Base-by-base conservation (phyloP, 2,888 invertebrate species). In the Quadriops clusia region DNA sequence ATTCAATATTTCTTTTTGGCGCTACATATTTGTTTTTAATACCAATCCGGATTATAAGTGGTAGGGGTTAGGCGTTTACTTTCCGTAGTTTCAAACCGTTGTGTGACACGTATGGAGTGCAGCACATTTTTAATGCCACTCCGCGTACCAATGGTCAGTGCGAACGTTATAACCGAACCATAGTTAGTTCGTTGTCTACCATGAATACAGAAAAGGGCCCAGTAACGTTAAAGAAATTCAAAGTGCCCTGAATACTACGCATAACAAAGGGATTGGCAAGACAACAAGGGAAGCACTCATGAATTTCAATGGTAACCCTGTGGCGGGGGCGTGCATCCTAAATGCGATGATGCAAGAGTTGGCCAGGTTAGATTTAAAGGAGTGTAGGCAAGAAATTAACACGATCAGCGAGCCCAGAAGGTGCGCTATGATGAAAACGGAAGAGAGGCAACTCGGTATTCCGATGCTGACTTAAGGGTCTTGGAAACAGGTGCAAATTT, bases 21-120 rank as follows among this genome's bases (percentile, higher is more conserved):
- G n/a, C n/a, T n/a, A n/a, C n/a, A n/a, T 36, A 32, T 11, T 13
- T 45, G 3, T 49, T 46, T 36, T 41, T 48, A 3, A 41, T 36
- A 12, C 47, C 51, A 5, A 30, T 11, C 2, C 28, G 45, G 8
- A 38, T 50, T 3, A 41, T 50, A 10, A 38, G 33, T 3, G 48
- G 50, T 17, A 27, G 40, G 7, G 50, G 49, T 7, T 28, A 39
- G 2, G 41, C 42, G 0, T 51, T 44, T 21, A 49, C 46, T 1
- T 38, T 43, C 5, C 28, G n/a, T n/a, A 17, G 17, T 2, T 51
- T 53, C 25, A 5, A 24, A 12, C 23, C 32, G 2, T 46, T 44
- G 13, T 49, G 46, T 23, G 14, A 23, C 4, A 38, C 44, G 11
- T 33, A 37, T 11, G 40, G 35, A 2, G 42, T 51, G 4, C 40